Base-by-base conservation (phyloP, 35 echinoderm and acorn worm species). In the Acanthaster planci region DNA sequence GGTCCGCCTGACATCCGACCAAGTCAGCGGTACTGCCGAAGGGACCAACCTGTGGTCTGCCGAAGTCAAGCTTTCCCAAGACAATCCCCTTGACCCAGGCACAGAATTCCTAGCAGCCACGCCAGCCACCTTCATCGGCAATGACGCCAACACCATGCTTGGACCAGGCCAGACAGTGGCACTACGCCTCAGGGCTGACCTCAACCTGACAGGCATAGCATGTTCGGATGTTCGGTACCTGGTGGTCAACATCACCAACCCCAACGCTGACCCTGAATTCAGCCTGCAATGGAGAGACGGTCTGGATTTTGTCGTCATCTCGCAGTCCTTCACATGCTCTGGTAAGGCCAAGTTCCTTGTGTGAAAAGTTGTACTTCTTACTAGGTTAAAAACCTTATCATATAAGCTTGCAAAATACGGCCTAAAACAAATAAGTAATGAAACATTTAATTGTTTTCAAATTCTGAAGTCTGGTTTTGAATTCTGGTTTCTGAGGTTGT, bases 11-110 rank as follows among this genome's bases (percentile, higher is more conserved):
- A 44, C 76, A 2, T 83, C 93, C 10, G 82, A 78, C 16, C 15
- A 51, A 18, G 40, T 76, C 67, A 88, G 88, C 30, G 93, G 56
- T 9, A 79, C 55, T 88, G 93, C 88, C 23, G 38, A 22, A 12
- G 87, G 86, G 8, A 57, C 82, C 15, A 83, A 90, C 77, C 78
- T 87, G 38, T 97, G 94, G 94, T 22, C 40, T n/a, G 55, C 90
- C 19, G 56, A 51, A 0, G 67, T 92, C 7, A 92, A 92, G 39
- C 81, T 97, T 77, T 39, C 44, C 16, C 31, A 75, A 9, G 31
- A 55, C 4, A 68, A 92, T 56, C 90, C 87, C 4, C 51, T 67
- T 32, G 87, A 82, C 5, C 35, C 54, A 14, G 81, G 75, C 29
- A 84, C 77, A 53, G 76, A 55, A 29, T 72, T 72, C 64, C 7